Evolutionary conservation across 2,113 vertebrate genomes (phyloP), one percentile per base, ranked within the genome.

Genomic region (Myodes glareolus): DNA sequence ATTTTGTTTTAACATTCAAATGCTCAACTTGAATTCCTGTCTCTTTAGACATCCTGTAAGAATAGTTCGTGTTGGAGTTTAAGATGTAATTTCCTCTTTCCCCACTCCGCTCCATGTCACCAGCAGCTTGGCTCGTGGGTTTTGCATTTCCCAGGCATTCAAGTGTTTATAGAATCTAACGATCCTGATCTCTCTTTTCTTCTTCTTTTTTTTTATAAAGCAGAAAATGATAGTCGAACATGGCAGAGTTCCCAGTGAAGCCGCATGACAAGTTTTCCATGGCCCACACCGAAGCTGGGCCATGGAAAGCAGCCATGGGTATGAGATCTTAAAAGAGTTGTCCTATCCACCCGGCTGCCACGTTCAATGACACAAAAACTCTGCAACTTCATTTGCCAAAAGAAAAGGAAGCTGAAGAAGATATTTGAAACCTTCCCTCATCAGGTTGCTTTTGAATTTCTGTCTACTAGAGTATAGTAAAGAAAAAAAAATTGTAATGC

Each of bases 1-100:
- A 31, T 87, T 97, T 90, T 90, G 89, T 94, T 95, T 96, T 96
- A 97, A 95, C 73, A 90, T 97, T 97, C 95, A 97, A 70, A 95
- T 91, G 87, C 78, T 92, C 96, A 84, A 90, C 96, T 81, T 92
- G 97, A 97, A 91, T 95, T 70, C 73, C 89, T 47, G 25, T 95
- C 87, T 93, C 76, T 92, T 73, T 87, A 95, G 92, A 94, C 61
- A 68, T 50, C 81, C 12, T 12, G 17, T 23, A 86, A 94, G 73
- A 98, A 92, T 52, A 86, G 82, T 58, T 47, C 0, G 3, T 88
- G 55, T 14, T 89, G 77, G 96, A 47, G 95, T 93, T 95, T 89
- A 95, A 90, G 95, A 84, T 39, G 58, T 77, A 42, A 84, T 98
- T 97, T 97, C 80, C 92, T 92, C 73, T 45, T 91, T 84, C 25